Base-by-base conservation (phyloP, 2,797 vertebrate species). In the Sebastes minor region DNA sequence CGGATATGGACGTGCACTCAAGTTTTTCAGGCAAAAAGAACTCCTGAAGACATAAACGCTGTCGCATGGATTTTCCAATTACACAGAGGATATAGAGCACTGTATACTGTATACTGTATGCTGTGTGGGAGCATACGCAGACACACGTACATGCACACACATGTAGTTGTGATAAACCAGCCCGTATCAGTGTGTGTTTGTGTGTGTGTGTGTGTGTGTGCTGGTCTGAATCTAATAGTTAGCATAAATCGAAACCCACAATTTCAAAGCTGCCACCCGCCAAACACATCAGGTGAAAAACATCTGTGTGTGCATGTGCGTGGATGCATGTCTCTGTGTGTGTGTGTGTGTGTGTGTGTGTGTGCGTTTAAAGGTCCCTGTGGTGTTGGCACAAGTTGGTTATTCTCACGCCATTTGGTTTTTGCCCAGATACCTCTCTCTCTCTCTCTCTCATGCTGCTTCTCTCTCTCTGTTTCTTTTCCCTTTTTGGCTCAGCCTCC, bases 241-340 rank as follows among this genome's bases (percentile, higher is more conserved):
- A 64, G 49, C 30, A 65, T 18, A 20, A 60, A 75, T 46, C 8
- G 23, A 76, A 67, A 55, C 52, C 35, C 52, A 55, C 60, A 74
- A 67, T 81, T 71, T 52, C 62, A 13, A 7, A 61, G 16, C 18
- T 16, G n/a, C 57, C 56, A 59, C 65, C 57, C 1, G 3, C 49
- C 25, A 62, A 69, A 56, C 8, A 56, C 63, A 70, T 42, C 22
- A 71, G 71, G 67, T 80, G 20, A 65, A 68, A 77, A 76, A 49
- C 38, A 56, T 77, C 16, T 74, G 76, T 38, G 23, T 59, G 46
- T 70, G 61, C 35, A 18, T 42, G 22, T 46, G 57, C 25, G 10
- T 46, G 8, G 32, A 11, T 64, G 23, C 5, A 10, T 80, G 56
- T 69, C 49, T 64, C 30, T 4, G 27, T 5, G 27, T 27, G 27